Percentiles rank a stretch among this genome's conserved stretches.
These are phyloP conservation scores for Littorina saxatilis DNA, from an alignment of 1,140 invertebrate genomes.

Conservation along the genomic window DNA sequence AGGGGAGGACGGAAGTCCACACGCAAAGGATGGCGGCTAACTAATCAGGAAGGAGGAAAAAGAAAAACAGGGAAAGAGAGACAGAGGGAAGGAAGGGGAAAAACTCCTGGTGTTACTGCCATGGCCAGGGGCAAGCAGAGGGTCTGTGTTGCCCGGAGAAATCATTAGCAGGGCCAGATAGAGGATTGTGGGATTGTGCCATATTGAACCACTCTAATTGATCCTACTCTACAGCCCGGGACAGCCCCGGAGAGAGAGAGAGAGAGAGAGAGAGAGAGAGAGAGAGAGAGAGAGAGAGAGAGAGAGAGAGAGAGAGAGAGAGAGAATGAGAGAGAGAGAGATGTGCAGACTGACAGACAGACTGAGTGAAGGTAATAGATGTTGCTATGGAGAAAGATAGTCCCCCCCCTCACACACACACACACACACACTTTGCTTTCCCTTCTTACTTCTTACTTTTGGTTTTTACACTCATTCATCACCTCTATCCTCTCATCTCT, in stretches of 20 bases:
- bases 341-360: too few relatives aligned
- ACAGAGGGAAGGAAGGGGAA: neutral
- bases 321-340: too few relatives aligned
- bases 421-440: too few relatives aligned
- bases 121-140: neutral
- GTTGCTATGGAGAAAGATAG: too few relatives aligned
- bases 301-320: too few relatives aligned
- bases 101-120: neutral
- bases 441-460: too few relatives aligned
- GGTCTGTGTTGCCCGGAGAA: slow-evolving; percentile 1
- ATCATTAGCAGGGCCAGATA: slow-evolving; percentile 7
- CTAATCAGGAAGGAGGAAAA: neutral
- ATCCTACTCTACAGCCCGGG: neutral
- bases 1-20: neutral
- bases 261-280: too few relatives aligned
- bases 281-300: too few relatives aligned
- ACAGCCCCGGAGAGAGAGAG: neutral
- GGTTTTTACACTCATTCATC: too few relatives aligned
- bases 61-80: neutral
- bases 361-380: too few relatives aligned
- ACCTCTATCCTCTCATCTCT: too few relatives aligned
- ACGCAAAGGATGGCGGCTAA: neutral
- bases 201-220: slow-evolving; percentile 29
- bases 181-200: slow-evolving; percentile 9
- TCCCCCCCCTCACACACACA: too few relatives aligned